A percentile compares a stretch with the other conserved stretches of the same genome.
Conservation (phyloP, 2,797 vertebrate genomes). For the Cyprinella venusta region DNA sequence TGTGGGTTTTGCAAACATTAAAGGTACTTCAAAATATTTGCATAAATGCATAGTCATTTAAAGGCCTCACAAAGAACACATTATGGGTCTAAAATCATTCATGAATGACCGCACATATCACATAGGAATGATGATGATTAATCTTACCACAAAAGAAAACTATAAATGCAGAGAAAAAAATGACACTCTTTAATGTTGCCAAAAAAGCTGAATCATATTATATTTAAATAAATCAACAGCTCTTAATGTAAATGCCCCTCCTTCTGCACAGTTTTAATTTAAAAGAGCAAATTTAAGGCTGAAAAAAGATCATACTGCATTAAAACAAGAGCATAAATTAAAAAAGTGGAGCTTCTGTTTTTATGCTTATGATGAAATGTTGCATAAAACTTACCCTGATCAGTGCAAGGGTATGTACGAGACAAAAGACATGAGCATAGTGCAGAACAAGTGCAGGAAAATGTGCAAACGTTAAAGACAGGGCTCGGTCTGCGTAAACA, state of each 20-base stretch:
- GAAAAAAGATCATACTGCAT: background rate
- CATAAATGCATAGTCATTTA: background rate
- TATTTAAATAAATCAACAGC: conserved; percentile 5
- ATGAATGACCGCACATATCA: background rate
- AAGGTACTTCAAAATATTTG: background rate
- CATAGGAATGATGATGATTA: background rate
- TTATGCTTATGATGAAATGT: background rate
- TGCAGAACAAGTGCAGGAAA: background rate
- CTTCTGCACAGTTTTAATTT: background rate
- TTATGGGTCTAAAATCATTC: background rate
- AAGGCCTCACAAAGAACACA: background rate
- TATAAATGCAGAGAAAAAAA: background rate
- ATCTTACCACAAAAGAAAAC: background rate
- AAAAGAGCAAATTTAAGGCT: background rate
- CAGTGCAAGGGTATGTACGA: background rate
- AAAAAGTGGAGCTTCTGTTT: background rate
- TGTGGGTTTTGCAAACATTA: background rate
- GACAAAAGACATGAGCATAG: background rate
- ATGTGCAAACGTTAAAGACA: conserved; percentile 1
- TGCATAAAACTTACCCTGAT: background rate
- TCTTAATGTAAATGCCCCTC: background rate
- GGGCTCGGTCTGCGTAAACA: background rate
- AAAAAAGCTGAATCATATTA: conserved; percentile 10
- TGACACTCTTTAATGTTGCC: background rate
- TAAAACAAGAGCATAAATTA: background rate